phyloP scores from a whole-genome alignment of 2,797 vertebrate species.

The Crenichthys baileyi region DNA sequence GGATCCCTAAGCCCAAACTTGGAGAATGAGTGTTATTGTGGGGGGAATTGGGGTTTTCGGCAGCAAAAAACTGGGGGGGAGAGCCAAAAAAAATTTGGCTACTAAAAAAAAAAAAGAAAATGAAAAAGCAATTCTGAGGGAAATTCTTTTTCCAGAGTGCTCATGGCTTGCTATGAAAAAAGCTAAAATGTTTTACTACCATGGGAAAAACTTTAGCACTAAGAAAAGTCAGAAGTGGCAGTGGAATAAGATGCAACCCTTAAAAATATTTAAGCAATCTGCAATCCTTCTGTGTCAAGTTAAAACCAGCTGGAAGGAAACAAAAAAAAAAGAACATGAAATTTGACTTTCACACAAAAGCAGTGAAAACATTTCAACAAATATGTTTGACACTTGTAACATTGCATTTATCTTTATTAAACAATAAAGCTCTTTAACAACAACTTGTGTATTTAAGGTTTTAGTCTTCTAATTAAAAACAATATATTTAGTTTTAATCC shows the following conservation, averaged over 20 bases:
- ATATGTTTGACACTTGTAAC: neutral
- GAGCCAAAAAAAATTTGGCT: neutral
- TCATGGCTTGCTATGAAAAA: neutral
- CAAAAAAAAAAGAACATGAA: neutral
- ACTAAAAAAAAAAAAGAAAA: neutral
- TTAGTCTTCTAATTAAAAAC: neutral
- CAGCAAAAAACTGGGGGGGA: too few relatives aligned
- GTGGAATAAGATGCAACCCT: too few relatives aligned
- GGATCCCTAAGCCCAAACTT: too few relatives aligned
- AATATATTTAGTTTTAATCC: neutral
- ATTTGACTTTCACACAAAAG: neutral
- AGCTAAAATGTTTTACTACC: neutral
- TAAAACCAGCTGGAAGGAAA: neutral
- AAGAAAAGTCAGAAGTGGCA: neutral
- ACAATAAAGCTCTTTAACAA: neutral
- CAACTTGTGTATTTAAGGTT: neutral
- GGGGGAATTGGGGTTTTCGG: too few relatives aligned
- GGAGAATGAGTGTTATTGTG: conserved; percentile 11
- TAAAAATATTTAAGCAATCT: conserved; percentile 1
- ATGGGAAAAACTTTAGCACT: neutral
- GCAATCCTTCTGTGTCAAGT: conserved; percentile 1
- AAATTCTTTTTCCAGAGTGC: neutral
- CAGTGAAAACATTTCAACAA: neutral
- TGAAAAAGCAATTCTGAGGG: neutral
- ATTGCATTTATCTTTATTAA: neutral